These are phyloP conservation scores for Megathymus violae DNA, from an alignment of 1,140 invertebrate species.

Conservation along the genomic window DNA sequence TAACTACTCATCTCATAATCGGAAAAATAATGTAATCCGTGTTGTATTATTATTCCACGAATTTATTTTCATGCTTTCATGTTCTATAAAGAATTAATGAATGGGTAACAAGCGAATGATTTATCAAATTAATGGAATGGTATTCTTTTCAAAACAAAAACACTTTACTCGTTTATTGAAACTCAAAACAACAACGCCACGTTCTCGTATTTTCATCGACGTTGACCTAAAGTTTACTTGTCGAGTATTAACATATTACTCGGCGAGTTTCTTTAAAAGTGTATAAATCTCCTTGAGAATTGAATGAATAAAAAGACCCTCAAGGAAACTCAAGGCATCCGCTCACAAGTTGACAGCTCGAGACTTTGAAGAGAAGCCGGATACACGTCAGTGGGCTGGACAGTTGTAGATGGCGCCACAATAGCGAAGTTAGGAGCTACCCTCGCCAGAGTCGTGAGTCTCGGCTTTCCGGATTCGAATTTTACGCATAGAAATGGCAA, in stretches of 20 bases:
- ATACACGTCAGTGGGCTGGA: constrained; percentile 75
- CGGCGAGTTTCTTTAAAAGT: constrained; percentile 34
- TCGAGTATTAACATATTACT: constrained; percentile 29
- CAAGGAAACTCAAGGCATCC: constrained; percentile 72
- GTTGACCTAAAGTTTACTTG: too few relatives aligned
- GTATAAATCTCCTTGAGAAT: constrained; percentile 68
- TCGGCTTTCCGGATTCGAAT: constrained; percentile 68
- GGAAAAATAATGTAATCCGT: too few relatives aligned
- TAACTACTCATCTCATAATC: too few relatives aligned
- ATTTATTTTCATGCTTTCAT: too few relatives aligned
- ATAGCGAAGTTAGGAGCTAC: constrained; percentile 65
- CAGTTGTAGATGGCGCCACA: constrained; percentile 80
- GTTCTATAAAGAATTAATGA: too few relatives aligned
- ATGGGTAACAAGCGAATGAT: too few relatives aligned
- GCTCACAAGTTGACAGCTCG: constrained; percentile 68
- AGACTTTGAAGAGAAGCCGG: constrained; percentile 80
- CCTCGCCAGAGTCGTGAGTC: constrained; percentile 54
- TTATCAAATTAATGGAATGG: too few relatives aligned
- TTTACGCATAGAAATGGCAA: constrained; percentile 80
- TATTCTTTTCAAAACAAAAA: too few relatives aligned
- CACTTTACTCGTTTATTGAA: too few relatives aligned
- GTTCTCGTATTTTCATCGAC: too few relatives aligned
- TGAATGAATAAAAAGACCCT: constrained; percentile 75
- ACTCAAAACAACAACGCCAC: too few relatives aligned
- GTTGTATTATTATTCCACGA: too few relatives aligned